Evolutionary conservation across 2,113 vertebrate species (phyloP).

Genomic region (Pseudorasbora parva): DNA sequence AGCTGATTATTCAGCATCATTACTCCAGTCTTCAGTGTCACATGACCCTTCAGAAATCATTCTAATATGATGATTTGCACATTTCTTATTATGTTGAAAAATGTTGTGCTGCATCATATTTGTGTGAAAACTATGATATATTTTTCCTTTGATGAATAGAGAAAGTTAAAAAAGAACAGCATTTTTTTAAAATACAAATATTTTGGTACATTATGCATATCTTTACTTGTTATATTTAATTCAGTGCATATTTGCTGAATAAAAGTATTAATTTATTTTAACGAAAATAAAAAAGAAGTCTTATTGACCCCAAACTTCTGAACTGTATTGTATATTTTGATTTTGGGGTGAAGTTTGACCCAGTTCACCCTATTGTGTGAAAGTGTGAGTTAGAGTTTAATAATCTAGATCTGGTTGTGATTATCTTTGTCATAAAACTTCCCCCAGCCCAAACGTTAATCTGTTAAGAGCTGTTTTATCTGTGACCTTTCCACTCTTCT

Average conservation of each 20-base stretch:
- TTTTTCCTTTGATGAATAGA: too few species aligned
- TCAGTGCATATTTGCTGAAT: neutral
- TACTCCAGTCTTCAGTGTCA: neutral
- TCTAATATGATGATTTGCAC: neutral
- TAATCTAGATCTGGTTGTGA: slow-evolving; percentile 7
- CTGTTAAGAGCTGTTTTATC: slow-evolving; percentile 13
- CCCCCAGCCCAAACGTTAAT: slow-evolving; percentile 10
- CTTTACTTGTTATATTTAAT: neutral
- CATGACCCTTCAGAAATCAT: neutral
- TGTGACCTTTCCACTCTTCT: slow-evolving; percentile 29
- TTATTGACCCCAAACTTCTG: neutral
- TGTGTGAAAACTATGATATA: neutral
- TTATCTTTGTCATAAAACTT: slow-evolving; percentile 7
- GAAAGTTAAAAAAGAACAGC: neutral
- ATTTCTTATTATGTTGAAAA: neutral
- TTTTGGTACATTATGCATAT: neutral
- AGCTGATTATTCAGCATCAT: neutral
- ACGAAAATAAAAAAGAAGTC: neutral
- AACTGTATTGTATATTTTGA: neutral
- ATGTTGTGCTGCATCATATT: neutral
- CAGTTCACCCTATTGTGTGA: neutral
- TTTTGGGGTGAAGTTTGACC: neutral
- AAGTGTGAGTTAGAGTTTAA: neutral
- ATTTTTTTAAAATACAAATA: neutral
- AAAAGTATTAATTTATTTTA: neutral